These are phyloP conservation scores for Engraulis encrasicolus DNA, from an alignment of 2,113 vertebrate genomes.

Conservation along the genomic window DNA sequence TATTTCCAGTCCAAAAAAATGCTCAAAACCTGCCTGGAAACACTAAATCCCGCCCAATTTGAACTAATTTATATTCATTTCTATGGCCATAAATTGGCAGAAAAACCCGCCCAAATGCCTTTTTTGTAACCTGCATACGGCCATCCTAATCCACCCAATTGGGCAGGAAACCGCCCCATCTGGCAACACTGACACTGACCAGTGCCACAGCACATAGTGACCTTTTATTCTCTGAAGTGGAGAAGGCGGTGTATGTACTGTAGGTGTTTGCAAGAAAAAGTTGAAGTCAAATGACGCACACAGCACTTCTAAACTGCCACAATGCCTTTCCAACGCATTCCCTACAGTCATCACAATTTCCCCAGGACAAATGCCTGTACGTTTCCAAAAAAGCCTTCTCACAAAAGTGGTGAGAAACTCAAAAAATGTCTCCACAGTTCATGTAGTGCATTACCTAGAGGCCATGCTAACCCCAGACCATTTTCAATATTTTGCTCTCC, in stretches of 20 bases:
- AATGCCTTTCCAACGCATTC: not conserved
- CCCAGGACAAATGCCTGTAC: not conserved
- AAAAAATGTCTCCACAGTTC: slow-evolving; percentile 12
- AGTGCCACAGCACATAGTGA: no score
- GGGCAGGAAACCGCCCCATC: no score
- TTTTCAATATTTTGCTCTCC: not conserved
- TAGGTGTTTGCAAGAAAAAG: not conserved
- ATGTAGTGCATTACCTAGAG: not conserved
- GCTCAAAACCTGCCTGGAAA: no score
- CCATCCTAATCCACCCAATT: no score
- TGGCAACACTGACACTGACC: no score
- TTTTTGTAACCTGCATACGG: no score
- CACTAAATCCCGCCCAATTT: no score
- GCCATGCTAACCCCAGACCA: not conserved
- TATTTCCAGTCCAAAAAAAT: no score
- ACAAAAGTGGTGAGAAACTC: not conserved
- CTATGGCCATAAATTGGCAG: no score
- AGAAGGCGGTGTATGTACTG: not conserved
- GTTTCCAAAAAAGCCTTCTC: not conserved
- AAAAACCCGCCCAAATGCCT: no score
- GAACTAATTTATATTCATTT: no score
- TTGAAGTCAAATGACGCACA: not conserved
- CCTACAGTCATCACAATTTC: not conserved
- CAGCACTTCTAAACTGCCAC: slow-evolving; percentile 12
- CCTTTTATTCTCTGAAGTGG: not conserved